Evolutionary conservation across 1,140 invertebrate genomes (phyloP).

Genomic region (Nephotettix cincticeps): DNA sequence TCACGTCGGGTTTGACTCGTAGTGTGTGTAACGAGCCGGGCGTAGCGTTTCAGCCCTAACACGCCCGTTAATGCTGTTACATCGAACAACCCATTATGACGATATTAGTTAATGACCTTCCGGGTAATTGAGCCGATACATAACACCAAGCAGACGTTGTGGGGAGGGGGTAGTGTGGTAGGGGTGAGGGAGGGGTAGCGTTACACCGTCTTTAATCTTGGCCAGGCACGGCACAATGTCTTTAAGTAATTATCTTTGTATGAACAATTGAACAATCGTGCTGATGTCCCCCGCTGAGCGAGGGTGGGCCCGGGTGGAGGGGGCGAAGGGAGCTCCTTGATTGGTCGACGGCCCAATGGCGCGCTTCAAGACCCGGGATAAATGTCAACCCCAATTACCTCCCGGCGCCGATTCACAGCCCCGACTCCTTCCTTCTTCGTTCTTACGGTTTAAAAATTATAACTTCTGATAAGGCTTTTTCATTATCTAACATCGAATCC

Average conservation of each 20-base stretch:
- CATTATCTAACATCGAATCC: no score
- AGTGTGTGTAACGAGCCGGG: no score
- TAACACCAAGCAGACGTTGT: background rate
- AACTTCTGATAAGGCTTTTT: no score
- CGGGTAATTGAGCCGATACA: background rate
- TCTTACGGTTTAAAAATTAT: no score
- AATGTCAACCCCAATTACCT: conserved; percentile 7
- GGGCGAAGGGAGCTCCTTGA: background rate
- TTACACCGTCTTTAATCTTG: conserved; percentile 1
- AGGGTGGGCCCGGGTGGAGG: background rate
- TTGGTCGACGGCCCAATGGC: conserved; percentile 8
- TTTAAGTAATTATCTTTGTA: conserved; percentile 12
- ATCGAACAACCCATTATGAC: no score
- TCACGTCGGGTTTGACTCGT: no score
- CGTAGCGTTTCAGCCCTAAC: no score
- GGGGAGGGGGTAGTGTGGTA: no score
- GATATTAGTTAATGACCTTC: no score
- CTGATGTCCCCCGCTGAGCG: background rate
- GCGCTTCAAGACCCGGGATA: conserved; percentile 14
- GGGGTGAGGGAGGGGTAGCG: background rate
- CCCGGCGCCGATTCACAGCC: background rate
- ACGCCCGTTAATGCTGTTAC: no score
- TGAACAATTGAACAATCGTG: conserved; percentile 6
- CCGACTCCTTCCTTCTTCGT: no score
- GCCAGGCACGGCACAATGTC: background rate